Evolutionary conservation across 2,888 invertebrate species (phyloP), one percentile per base, ranked within the genome.

Genomic region (Bhutanitis thaidina): DNA sequence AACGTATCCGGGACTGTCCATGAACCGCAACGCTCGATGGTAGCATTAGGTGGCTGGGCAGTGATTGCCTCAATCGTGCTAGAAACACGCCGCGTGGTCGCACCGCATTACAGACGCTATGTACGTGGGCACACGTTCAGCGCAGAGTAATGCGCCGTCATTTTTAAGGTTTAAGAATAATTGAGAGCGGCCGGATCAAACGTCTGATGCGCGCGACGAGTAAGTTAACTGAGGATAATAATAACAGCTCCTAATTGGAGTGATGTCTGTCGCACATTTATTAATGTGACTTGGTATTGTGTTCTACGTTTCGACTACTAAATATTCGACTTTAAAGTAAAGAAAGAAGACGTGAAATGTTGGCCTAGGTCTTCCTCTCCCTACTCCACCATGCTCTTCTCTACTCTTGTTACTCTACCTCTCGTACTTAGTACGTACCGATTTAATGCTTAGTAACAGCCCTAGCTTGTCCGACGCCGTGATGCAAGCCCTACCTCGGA

Each of bases 71-170:
- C 82, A 85, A 85, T 85, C 78, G 78, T 72, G 63, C 27, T 36
- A 56, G 60, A 75, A 81, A 76, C 84, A 85, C 84, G 84, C 69
- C 65, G 76, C 72, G 82, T 69, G 80, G 83, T 79, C 64, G 62
- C 65, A 64, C 55, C 53, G 53, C 52, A 50, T 35, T 60, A 53
- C 52, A 45, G 54, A 38, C 54, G 52, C 43, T 32, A 30, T 48
- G 37, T 29, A 16, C 40, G 29, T 35, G 45, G 35, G 32, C 51
- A 36, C 49, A 35, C 51, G 35, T 30, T 27, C 43, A 12, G 30
- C 14, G 36, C 13, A 13, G 43, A 29, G 27, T 40, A 34, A 34
- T 30, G 48, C 41, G 35, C 10, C 39, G 44, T 50, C 50, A 45
- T 44, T 50, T 50, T 50, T 50, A 34, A 50, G 39, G 29, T 38